phyloP scores from a whole-genome alignment of 53 echinoderm and acorn worm species.

The Echinometra lucunter region DNA sequence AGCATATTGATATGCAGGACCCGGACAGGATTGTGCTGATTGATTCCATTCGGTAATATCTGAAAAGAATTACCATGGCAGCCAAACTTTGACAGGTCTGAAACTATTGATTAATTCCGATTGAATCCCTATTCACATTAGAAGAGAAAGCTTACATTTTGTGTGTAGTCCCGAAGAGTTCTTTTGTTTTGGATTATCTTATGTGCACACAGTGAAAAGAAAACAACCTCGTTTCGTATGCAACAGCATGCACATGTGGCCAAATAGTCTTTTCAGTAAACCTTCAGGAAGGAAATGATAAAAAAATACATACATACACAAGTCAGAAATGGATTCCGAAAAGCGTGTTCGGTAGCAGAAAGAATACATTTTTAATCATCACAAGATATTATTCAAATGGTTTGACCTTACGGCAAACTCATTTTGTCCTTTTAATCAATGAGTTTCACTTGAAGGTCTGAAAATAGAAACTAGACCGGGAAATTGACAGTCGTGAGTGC shows the following conservation, averaged over 20 bases:
- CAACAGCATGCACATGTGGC: background rate
- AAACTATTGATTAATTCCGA: background rate
- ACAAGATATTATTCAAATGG: background rate
- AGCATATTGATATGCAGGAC: too few species aligned
- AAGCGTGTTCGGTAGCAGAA: background rate
- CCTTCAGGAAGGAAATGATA: background rate
- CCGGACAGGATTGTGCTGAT: too few species aligned
- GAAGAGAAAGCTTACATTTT: slow-evolving; percentile 23
- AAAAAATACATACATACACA: background rate
- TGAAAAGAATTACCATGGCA: background rate
- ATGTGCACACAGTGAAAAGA: background rate
- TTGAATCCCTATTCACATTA: background rate
- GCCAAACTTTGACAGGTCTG: background rate
- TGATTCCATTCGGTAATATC: too few species aligned
- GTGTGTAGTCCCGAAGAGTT: slow-evolving; percentile 1
- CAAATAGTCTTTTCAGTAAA: background rate
- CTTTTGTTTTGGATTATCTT: background rate
- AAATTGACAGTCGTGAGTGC: background rate
- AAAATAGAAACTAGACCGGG: background rate
- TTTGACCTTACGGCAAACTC: background rate
- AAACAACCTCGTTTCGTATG: background rate
- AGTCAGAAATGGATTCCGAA: background rate
- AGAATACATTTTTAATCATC: background rate
- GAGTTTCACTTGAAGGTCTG: background rate
- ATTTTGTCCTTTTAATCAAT: background rate